Base-by-base conservation (phyloP, 2,888 invertebrate genomes). In the Melieria omissa region DNA sequence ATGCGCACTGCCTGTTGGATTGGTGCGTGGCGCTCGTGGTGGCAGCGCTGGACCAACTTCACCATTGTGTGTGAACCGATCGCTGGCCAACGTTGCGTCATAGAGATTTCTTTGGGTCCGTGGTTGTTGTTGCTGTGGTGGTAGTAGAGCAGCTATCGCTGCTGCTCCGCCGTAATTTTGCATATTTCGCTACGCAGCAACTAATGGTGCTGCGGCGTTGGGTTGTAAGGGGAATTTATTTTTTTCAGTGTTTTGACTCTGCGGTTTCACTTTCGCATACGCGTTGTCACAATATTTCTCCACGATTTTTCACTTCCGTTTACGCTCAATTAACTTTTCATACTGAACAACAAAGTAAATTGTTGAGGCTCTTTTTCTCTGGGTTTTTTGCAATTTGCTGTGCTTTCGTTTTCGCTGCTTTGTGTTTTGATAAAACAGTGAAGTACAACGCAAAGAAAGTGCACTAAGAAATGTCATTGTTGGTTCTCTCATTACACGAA, bases 121-220 rank as follows among this genome's bases (percentile, higher is more conserved):
- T 67, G 60, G 60, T 61, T 67, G 55, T 52, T 29, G 5, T 67
- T 75, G 67, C 7, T n/a, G n/a, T 67, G 52, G 67, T 61, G 60
- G 69, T 63, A 62, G 69, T 46, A 63, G 62, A 62, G 73, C 58
- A 71, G 71, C 65, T 73, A 73, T 76, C 68, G 71, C 74, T 74
- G 75, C 66, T 71, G 74, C 73, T 73, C 73, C 54, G 63, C 72
- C 74, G 72, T 73, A 76, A 64, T 71, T 74, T 46, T 62, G 62
- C 73, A 75, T 73, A 60, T 75, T n/a, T n/a, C 75, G 49, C 76
- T 54, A 65, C 49, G 58, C 71, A 70, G 71, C 75, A 72, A 69
- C 73, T 69, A 54, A 29, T 41, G 44, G 10, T 52, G 44, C 9
- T 49, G 46, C 16, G 16, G 5, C 49, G 61, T 47, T 52, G 65